phyloP scores from a whole-genome alignment of 1,140 invertebrate species.

The Drosophila pseudoobscura region DNA sequence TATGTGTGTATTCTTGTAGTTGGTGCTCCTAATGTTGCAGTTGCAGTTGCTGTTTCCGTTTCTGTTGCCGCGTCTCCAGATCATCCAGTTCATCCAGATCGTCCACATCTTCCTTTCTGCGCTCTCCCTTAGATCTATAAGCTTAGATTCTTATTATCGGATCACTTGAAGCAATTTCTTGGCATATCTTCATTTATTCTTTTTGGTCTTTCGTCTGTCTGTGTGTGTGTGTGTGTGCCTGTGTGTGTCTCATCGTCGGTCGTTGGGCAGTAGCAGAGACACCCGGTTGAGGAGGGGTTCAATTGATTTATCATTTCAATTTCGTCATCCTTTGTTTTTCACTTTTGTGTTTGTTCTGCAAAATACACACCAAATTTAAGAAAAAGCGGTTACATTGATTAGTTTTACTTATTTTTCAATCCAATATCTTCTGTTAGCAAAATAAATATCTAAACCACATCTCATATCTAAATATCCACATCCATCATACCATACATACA shows the following conservation, averaged over 20 bases:
- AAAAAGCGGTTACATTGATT: conserved; percentile 22
- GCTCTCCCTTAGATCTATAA: conserved; percentile 48
- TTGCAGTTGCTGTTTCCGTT: conserved; percentile 20
- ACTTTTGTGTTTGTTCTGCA: conserved; percentile 62
- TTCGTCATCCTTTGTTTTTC: conserved; percentile 21
- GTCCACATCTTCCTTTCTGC: conserved; percentile 8
- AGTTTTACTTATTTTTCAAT: conserved; percentile 36
- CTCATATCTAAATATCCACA: too few relatives aligned
- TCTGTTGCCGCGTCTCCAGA: conserved; percentile 21
- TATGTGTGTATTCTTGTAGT: conserved; percentile 19
- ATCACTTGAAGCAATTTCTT: conserved; percentile 78
- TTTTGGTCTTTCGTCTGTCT: conserved; percentile 47
- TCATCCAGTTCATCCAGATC: conserved; percentile 17
- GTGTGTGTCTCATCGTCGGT: conserved; percentile 24
- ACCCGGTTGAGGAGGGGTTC: conserved; percentile 16
- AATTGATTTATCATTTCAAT: conserved; percentile 60
- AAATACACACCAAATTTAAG: conserved; percentile 6
- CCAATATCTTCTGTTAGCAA: conserved; percentile 5
- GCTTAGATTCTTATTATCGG: conserved; percentile 80
- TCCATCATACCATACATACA: too few relatives aligned
- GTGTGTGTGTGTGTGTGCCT: conserved; percentile 11
- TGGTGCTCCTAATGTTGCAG: neutral
- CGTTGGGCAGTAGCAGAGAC: conserved; percentile 40
- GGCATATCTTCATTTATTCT: conserved; percentile 53
- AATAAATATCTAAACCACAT: too few relatives aligned